Evolutionary conservation across 2,797 vertebrate species (phyloP).

Genomic region (Mareca strepera): DNA sequence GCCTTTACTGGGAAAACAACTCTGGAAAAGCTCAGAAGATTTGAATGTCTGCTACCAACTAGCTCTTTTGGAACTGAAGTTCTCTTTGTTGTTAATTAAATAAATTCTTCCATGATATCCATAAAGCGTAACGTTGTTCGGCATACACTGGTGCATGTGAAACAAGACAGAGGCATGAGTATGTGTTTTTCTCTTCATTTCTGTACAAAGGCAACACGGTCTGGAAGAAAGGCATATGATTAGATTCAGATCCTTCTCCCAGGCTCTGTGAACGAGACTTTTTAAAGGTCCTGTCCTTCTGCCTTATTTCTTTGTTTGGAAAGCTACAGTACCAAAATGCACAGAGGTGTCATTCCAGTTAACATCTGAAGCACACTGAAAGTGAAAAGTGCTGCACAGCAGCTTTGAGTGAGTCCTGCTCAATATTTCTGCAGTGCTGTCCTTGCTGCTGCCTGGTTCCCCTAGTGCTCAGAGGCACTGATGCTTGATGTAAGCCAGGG

Average conservation of each 20-base stretch:
- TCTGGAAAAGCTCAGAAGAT: not conserved
- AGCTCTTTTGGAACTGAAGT: not conserved
- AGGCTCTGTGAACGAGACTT: not conserved
- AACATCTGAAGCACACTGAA: not conserved
- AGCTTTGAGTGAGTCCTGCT: not conserved
- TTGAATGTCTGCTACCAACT: not conserved
- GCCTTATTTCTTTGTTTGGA: not conserved
- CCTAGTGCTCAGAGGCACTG: not conserved
- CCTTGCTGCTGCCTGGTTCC: not conserved
- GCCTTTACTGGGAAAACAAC: not conserved
- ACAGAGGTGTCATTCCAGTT: not conserved
- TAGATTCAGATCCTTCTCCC: not conserved
- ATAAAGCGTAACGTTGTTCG: not conserved
- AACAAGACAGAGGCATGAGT: not conserved
- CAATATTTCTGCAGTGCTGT: fast-evolving
- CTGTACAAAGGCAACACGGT: not conserved
- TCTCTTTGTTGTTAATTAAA: not conserved
- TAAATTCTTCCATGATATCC: not conserved
- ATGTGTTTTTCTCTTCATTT: not conserved
- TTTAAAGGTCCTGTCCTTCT: not conserved
- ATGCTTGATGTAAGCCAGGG: not conserved
- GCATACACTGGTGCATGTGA: not conserved
- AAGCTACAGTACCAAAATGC: not conserved
- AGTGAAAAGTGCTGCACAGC: not conserved
- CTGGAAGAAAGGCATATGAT: not conserved